Evolutionary conservation across 2,797 vertebrate species (phyloP).

Genomic region (Jordanella pulchra): DNA sequence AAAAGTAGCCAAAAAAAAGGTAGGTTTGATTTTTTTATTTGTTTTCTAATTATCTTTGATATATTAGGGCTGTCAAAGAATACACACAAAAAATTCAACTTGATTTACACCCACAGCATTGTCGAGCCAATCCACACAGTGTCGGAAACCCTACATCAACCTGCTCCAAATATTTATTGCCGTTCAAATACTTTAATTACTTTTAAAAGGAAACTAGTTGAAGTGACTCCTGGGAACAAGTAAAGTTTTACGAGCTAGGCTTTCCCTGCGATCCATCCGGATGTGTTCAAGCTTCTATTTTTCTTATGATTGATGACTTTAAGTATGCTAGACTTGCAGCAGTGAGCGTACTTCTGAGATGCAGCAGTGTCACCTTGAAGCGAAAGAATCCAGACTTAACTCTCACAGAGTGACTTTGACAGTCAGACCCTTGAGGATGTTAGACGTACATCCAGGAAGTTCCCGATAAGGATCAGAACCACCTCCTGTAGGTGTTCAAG

Average conservation of each 20-base stretch:
- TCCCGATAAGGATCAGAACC: conserved; percentile 45
- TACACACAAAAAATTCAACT: not conserved
- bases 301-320: conserved; percentile 44
- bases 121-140: not conserved
- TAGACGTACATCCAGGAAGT: conserved; percentile 13
- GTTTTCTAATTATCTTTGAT: not conserved
- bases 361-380: conserved; percentile 45
- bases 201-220: not conserved
- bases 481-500: conserved; percentile 24
- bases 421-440: conserved; percentile 24
- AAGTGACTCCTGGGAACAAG: not conserved
- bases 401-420: not conserved
- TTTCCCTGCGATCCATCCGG: not conserved
- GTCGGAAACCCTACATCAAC: not conserved
- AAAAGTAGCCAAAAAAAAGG: not conserved
- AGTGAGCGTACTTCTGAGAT: conserved; percentile 2
- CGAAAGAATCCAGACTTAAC: conserved; percentile 20
- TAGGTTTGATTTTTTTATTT: not conserved
- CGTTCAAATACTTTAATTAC: not conserved
- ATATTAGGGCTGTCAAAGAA: not conserved
- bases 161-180: conserved; percentile 2
- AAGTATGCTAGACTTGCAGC: conserved; percentile 36
- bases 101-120: not conserved
- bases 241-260: not conserved
- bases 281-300: conserved; percentile 38